These are phyloP conservation scores for Polypterus bichir DNA, from an alignment of 2,113 vertebrate species.

Conservation along the genomic window DNA sequence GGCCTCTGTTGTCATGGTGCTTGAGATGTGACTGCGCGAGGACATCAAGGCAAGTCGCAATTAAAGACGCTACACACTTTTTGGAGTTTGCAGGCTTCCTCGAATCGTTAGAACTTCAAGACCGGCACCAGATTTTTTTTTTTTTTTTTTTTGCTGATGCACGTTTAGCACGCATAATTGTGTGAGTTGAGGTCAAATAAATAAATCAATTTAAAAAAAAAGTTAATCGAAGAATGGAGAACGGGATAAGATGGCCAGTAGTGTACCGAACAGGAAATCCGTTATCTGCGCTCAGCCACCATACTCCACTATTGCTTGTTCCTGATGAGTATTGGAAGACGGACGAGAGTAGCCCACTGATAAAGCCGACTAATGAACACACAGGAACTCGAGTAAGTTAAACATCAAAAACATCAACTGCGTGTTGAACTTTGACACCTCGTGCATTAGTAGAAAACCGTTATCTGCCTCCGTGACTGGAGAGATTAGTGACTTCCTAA, in stretches of 20 bases:
- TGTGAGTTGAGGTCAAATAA: too few species aligned
- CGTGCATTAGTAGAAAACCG: conserved; percentile 47
- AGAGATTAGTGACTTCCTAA: conserved; percentile 69
- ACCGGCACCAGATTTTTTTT: conserved; percentile 1
- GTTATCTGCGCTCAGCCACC: conserved; percentile 43
- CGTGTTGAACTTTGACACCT: conserved; percentile 62
- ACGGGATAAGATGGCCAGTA: conserved; percentile 31
- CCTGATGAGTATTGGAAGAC: conserved; percentile 59
- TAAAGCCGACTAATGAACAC: conserved; percentile 72
- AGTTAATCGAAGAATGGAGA: conserved; percentile 28
- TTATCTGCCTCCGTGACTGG: conserved; percentile 51
- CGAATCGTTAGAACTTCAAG: conserved; percentile 8
- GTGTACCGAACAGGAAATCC: conserved; percentile 24
- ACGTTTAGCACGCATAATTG: too few species aligned
- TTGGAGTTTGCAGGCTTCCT: conserved; percentile 2
- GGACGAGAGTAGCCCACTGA: conserved; percentile 54
- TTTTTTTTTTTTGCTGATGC: conserved; percentile 27
- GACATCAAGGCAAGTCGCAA: conserved; percentile 41
- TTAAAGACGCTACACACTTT: conserved; percentile 5
- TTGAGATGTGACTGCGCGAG: conserved; percentile 50
- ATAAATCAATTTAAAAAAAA: conserved; percentile 12
- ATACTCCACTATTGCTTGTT: conserved; percentile 34
- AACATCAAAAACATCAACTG: conserved; percentile 65
- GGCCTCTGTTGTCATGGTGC: conserved; percentile 42
- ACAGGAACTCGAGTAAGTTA: conserved; percentile 67